Percentiles rank a stretch among this genome's conserved stretches.
Evolutionary conservation across 2,888 invertebrate species (phyloP).

Genomic region (Trichopoda pennipes): DNA sequence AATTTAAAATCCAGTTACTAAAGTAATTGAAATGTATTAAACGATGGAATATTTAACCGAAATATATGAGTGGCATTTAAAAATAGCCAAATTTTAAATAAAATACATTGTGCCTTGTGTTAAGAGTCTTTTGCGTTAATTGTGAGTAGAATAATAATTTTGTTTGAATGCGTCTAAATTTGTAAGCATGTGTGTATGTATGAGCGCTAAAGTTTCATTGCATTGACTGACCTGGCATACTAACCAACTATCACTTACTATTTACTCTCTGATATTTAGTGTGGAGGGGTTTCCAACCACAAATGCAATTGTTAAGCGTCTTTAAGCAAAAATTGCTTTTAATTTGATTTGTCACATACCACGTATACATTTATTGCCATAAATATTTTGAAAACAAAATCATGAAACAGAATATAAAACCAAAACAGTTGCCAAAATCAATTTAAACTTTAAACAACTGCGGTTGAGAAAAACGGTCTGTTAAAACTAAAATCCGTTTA

Average conservation of each 20-base stretch:
- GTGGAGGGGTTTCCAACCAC: neutral
- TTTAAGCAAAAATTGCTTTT: neutral
- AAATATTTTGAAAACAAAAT: conserved; percentile 42
- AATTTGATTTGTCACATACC: neutral
- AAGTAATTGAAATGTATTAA: too few species aligned
- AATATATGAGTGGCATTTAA: conserved; percentile 21
- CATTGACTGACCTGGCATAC: conserved; percentile 55
- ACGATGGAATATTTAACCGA: neutral
- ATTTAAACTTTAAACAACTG: conserved; percentile 52
- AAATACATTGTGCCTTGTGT: conserved; percentile 1
- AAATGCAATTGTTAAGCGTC: neutral
- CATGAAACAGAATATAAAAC: conserved; percentile 46
- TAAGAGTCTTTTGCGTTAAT: conserved; percentile 37
- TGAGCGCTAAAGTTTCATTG: neutral
- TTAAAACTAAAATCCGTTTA: neutral
- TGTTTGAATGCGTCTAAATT: neutral
- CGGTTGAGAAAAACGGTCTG: neutral
- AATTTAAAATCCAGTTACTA: too few species aligned
- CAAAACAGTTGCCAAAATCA: conserved; percentile 65
- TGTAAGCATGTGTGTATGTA: neutral
- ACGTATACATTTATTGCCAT: too few species aligned
- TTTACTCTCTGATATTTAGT: neutral
- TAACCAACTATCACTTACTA: conserved; percentile 57
- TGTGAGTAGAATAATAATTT: conserved; percentile 62
- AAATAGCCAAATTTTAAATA: neutral